phyloP scores from a whole-genome alignment of 92 coral and sea anemone genomes.

The Siderastrea radians region DNA sequence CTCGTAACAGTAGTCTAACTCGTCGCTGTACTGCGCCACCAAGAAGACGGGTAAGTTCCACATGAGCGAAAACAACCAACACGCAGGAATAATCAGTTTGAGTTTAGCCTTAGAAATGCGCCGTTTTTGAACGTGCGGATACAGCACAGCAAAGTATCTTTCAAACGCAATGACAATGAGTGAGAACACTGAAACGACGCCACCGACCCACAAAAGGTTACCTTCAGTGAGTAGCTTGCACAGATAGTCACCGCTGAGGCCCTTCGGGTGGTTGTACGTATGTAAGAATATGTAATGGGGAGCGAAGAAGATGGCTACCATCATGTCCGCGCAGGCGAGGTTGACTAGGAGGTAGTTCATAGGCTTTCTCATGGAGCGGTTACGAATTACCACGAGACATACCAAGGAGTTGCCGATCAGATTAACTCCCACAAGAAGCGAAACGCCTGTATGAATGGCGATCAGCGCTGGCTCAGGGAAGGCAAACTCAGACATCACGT shows the following conservation, averaged over 20 bases:
- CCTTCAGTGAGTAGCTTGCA: conserved; percentile 54
- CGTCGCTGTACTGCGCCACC: conserved; percentile 8
- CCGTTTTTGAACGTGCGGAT: conserved; percentile 28
- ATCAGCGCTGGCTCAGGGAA: conserved; percentile 36
- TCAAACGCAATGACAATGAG: conserved; percentile 47
- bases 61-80: conserved; percentile 35
- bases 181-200: conserved; percentile 42
- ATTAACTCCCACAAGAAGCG: conserved; percentile 17
- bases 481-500: conserved; percentile 24
- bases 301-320: conserved; percentile 41
- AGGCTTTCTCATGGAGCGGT: conserved; percentile 26
- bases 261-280: conserved; percentile 30
- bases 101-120: conserved; percentile 44
- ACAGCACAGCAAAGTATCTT: conserved; percentile 41
- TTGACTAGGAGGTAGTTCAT: conserved; percentile 45
- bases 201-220: conserved; percentile 38
- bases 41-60: conserved; percentile 39
- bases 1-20: neutral
- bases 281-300: conserved; percentile 43
- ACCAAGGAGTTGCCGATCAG: conserved; percentile 40
- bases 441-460: conserved; percentile 20
- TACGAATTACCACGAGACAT: conserved; percentile 31
- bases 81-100: conserved; percentile 37
- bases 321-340: conserved; percentile 46
- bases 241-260: conserved; percentile 34